phyloP scores from a whole-genome alignment of 2,113 vertebrate genomes.

The Crotalus horridus region DNA sequence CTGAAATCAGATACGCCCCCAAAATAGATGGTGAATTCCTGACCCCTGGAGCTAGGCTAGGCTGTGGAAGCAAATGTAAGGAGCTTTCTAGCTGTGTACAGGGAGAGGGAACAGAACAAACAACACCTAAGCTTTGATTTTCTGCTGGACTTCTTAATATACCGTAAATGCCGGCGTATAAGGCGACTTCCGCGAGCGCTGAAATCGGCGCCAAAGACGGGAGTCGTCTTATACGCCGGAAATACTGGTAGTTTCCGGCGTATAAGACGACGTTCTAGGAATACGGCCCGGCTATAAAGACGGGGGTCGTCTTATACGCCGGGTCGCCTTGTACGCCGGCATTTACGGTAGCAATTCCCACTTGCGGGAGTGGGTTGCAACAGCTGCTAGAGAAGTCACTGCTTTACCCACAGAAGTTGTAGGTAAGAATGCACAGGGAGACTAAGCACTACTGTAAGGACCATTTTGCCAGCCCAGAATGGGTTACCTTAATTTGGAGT shows the following conservation, averaged over 20 bases:
- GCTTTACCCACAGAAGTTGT: neutral
- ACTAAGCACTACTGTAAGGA: too few relatives aligned
- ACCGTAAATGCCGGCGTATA: too few relatives aligned
- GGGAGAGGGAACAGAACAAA: neutral
- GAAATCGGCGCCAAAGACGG: too few relatives aligned
- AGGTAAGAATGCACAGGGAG: neutral
- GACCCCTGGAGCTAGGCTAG: slow-evolving; percentile 2
- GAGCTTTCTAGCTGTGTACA: neutral
- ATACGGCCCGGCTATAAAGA: too few relatives aligned
- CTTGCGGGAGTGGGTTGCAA: neutral
- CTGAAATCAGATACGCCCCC: slow-evolving; percentile 12
- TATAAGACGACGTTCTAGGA: too few relatives aligned
- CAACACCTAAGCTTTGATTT: neutral
- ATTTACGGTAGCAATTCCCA: neutral
- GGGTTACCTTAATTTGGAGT: neutral
- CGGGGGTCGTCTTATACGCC: too few relatives aligned
- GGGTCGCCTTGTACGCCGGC: too few relatives aligned
- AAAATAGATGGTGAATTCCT: slow-evolving; percentile 26
- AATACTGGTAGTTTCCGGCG: too few relatives aligned
- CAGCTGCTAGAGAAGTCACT: neutral
- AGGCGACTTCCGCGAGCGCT: too few relatives aligned
- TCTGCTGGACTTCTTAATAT: neutral
- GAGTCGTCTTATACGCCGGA: too few relatives aligned
- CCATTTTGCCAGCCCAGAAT: neutral
- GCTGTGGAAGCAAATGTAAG: neutral